Conservation (phyloP, 2,888 invertebrate genomes). For the Oxycera nigricornis region DNA sequence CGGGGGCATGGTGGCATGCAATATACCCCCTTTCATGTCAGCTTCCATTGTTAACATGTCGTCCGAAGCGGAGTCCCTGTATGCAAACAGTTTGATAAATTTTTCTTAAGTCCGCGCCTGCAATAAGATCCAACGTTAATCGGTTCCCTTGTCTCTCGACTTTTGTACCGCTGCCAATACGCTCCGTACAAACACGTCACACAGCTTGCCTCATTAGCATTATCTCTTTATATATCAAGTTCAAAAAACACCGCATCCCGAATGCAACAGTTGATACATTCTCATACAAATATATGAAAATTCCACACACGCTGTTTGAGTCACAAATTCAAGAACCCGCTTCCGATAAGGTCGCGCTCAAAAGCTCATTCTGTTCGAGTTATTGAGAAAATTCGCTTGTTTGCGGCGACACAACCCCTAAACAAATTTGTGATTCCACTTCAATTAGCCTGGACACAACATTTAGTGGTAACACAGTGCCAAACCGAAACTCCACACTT, state of each 20-base stretch:
- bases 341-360: neutral
- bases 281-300: neutral
- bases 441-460: neutral
- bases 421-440: neutral
- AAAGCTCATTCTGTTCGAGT: neutral
- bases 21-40: slow-evolving; percentile 87
- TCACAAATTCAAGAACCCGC: neutral
- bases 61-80: slow-evolving; percentile 69
- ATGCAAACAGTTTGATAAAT: slow-evolving; percentile 78
- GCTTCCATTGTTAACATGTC: slow-evolving; percentile 93
- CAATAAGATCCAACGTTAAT: slow-evolving; percentile 30
- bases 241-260: neutral
- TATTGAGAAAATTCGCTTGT: no score
- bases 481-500: neutral
- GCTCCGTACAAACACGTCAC: slow-evolving; percentile 8
- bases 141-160: neutral
- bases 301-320: neutral
- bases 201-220: neutral
- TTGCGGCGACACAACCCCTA: neutral
- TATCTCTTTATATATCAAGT: neutral
- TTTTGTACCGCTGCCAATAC: neutral
- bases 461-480: neutral
- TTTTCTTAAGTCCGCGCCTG: slow-evolving; percentile 29
- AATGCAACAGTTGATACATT: slow-evolving; percentile 2
- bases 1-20: slow-evolving; percentile 86